These are phyloP conservation scores for Ashinkailepas kermadecensis DNA, from an alignment of 2,888 invertebrate species.

Conservation along the genomic window DNA sequence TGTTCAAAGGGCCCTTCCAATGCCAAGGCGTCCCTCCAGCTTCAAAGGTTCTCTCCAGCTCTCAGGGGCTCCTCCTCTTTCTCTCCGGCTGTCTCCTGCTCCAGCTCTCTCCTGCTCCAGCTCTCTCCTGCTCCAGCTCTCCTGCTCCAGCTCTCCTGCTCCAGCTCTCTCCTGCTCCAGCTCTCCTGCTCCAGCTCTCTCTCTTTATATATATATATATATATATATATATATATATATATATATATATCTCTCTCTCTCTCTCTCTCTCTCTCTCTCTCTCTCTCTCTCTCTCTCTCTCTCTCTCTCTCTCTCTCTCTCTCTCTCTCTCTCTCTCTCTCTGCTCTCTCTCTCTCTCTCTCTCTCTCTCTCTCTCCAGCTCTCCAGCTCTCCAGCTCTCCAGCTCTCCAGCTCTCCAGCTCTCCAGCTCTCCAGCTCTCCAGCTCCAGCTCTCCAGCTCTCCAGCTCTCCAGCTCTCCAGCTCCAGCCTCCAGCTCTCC, in stretches of 20 bases:
- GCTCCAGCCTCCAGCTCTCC: background rate
- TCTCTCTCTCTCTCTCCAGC: constrained; percentile 27
- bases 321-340: constrained; percentile 26
- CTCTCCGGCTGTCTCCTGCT: too few relatives aligned
- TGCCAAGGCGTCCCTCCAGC: too few relatives aligned
- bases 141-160: too few relatives aligned
- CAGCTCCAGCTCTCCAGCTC: background rate
- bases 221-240: constrained; percentile 23
- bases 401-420: constrained; percentile 25
- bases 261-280: constrained; percentile 17
- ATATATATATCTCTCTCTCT: constrained; percentile 8
- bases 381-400: constrained; percentile 27
- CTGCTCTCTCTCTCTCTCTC: constrained; percentile 27
- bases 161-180: too few relatives aligned
- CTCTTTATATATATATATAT: constrained; percentile 23
- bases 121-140: too few relatives aligned
- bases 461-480: background rate
- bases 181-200: background rate
- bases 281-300: constrained; percentile 26
- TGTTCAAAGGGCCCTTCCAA: too few relatives aligned
- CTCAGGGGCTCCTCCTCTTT: too few relatives aligned
- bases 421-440: constrained; percentile 24
- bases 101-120: too few relatives aligned
- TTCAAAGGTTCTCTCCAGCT: too few relatives aligned
- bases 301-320: constrained; percentile 26